Evolutionary conservation across 2,113 vertebrate genomes (phyloP).

Genomic region (Neodon shergylaensis): DNA sequence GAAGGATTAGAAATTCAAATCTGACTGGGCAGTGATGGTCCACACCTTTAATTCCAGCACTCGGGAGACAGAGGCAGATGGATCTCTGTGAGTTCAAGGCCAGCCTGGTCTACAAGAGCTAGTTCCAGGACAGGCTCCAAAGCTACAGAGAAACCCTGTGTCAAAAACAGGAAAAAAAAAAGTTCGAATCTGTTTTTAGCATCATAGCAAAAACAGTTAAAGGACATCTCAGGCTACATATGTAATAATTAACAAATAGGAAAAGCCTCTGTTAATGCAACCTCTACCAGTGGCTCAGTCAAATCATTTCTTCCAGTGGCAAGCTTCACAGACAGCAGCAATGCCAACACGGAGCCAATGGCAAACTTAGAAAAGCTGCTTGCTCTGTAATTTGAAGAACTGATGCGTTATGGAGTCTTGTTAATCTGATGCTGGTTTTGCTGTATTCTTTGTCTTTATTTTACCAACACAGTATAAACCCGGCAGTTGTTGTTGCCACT

Average conservation of each 20-base stretch:
- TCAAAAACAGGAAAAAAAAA: no score
- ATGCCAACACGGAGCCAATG: background rate
- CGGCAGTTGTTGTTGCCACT: no score
- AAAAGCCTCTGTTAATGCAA: background rate
- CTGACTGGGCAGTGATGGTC: no score
- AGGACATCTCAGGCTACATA: background rate
- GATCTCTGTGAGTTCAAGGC: no score
- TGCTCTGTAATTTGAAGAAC: background rate
- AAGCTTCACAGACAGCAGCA: background rate
- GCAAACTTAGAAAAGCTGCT: background rate
- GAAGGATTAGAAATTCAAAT: background rate
- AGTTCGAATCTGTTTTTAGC: background rate
- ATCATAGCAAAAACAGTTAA: background rate
- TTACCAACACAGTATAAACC: background rate
- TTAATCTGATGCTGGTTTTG: background rate
- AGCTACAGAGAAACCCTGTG: no score
- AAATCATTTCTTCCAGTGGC: background rate
- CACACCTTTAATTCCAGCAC: no score
- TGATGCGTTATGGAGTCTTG: no score
- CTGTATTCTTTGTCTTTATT: background rate
- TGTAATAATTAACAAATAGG: background rate
- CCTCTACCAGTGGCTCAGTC: background rate
- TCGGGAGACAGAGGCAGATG: no score
- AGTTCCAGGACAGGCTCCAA: no score
- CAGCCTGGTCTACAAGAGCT: no score